Percentiles rank a stretch among this genome's conserved stretches.
These are phyloP conservation scores for Paralichthys olivaceus DNA, from an alignment of 2,113 vertebrate species.

Conservation along the genomic window DNA sequence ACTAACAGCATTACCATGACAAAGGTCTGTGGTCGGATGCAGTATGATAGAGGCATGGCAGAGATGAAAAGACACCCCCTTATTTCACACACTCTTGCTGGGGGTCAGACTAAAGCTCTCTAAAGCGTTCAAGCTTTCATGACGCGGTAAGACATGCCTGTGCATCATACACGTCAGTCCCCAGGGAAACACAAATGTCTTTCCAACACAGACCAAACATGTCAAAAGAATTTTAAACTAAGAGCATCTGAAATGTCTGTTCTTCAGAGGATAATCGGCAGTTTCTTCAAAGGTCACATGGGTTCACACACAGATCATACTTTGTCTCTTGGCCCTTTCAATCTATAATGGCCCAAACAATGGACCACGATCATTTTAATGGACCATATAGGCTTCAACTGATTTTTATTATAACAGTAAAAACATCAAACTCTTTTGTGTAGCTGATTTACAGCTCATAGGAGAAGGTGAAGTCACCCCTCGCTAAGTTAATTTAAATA, in stretches of 20 bases:
- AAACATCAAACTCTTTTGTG: slow-evolving; percentile 42
- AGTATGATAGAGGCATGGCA: slow-evolving; percentile 59
- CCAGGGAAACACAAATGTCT: slow-evolving; percentile 8
- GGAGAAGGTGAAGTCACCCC: slow-evolving; percentile 9
- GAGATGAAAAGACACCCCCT: slow-evolving; percentile 48
- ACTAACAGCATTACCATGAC: slow-evolving; percentile 76
- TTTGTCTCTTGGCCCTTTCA: slow-evolving; percentile 8
- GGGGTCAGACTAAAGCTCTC: slow-evolving; percentile 40
- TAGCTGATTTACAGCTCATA: slow-evolving; percentile 24
- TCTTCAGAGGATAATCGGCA: neutral
- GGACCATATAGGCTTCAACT: slow-evolving; percentile 8
- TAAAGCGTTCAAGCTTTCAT: slow-evolving; percentile 31
- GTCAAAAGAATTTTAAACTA: neutral
- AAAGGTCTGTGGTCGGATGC: slow-evolving; percentile 68
- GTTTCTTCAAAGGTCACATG: slow-evolving; percentile 15
- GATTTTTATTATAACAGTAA: slow-evolving; percentile 24
- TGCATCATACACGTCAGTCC: slow-evolving; percentile 20
- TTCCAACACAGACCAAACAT: slow-evolving; percentile 17
- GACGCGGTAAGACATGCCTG: slow-evolving; percentile 30
- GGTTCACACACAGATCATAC: slow-evolving; percentile 22
- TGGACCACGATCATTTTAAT: slow-evolving; percentile 20
- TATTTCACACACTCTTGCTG: slow-evolving; percentile 55
- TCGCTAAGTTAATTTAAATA: slow-evolving; percentile 30
- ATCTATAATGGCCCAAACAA: slow-evolving; percentile 27
- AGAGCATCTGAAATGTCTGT: neutral